Evolutionary conservation across 2,888 invertebrate species (phyloP), one percentile per base, ranked within the genome.

Genomic region (Amphipyra tragopoginis): DNA sequence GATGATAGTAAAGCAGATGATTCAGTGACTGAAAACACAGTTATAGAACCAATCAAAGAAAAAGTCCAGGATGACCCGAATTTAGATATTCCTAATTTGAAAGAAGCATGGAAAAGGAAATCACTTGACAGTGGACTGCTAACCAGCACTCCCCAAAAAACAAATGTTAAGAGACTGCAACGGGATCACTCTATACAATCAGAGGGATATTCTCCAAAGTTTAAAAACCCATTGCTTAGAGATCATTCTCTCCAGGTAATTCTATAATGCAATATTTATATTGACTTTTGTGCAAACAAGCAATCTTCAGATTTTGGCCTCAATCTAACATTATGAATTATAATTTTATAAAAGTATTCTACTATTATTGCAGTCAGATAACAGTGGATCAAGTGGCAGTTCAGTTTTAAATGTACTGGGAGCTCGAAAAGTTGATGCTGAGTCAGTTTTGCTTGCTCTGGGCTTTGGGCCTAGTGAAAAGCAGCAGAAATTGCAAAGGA

Each of bases 351-450:
- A 33, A 56, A 15, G 14, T n/a, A 15, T 13, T n/a, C 0, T 39
- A 7, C 15, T 14, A 36, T 15, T 40, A 26, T 83, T 83, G 5
- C 82, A 94, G 94, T 94, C 94, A 48, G 94, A 94, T 87, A 93
- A 87, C 36, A 94, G 94, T 83, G 94, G 94, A 34, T 94, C 94
- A n/a, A 94, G 94, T 80, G 90, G 94, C 15, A 97, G 97, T 82
- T 98, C 98, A 96, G 97, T 98, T 38, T 97, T 98, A 85, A 97
- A 97, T 86, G 95, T 98, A 51, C 91, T 98, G 79, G 98, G 98
- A 79, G 96, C 97, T 14, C 95, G 98, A 40, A 97, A 96, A 83
- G 97, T 98, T 21, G 98, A 99, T 93, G 98, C 98, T 0, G 98
- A 98, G 87, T 97, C 98, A 56, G 97, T 99, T 57, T 95, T 99